Percentiles rank a stretch among this genome's conserved stretches.
Conservation (phyloP, 1,140 invertebrate genomes). For the Agrypnia vestita region DNA sequence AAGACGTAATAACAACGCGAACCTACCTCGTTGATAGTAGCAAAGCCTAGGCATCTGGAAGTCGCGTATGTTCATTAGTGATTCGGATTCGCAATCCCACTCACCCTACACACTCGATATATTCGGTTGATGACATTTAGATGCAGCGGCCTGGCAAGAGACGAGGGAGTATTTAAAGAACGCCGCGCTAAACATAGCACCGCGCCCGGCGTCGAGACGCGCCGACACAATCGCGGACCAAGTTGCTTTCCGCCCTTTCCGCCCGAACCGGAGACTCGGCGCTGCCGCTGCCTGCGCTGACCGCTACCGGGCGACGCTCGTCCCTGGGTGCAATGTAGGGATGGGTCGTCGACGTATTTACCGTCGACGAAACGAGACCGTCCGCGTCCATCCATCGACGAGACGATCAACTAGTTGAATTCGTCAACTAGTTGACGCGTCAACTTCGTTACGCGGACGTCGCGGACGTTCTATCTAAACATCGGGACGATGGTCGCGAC, state of each 20-base stretch:
- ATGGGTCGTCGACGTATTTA: too few species aligned
- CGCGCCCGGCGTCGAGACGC: not conserved
- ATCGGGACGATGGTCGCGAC: too few species aligned
- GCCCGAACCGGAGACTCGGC: too few species aligned
- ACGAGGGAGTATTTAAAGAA: not conserved
- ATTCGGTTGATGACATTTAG: conserved; percentile 41
- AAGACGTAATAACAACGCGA: too few species aligned
- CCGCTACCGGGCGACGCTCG: not conserved
- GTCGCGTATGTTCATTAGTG: conserved; percentile 18
- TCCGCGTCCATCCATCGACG: too few species aligned
- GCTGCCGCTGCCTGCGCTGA: not conserved
- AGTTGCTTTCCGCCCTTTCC: too few species aligned
- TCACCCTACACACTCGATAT: conserved; percentile 24
- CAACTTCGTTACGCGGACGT: too few species aligned
- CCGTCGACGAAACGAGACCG: too few species aligned
- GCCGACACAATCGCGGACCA: not conserved
- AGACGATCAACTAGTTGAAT: too few species aligned
- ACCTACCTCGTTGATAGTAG: too few species aligned
- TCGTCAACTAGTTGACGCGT: too few species aligned
- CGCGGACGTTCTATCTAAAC: too few species aligned
- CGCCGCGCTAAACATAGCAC: conserved; percentile 6
- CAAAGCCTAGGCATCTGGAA: not conserved
- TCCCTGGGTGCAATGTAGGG: not conserved
- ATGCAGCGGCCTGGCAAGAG: conserved; percentile 31
- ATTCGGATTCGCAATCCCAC: conserved; percentile 28